Percentiles rank a stretch among this genome's conserved stretches.
Conservation (phyloP, 23 tunicate genomes). For the Trididemnum nubilum region DNA sequence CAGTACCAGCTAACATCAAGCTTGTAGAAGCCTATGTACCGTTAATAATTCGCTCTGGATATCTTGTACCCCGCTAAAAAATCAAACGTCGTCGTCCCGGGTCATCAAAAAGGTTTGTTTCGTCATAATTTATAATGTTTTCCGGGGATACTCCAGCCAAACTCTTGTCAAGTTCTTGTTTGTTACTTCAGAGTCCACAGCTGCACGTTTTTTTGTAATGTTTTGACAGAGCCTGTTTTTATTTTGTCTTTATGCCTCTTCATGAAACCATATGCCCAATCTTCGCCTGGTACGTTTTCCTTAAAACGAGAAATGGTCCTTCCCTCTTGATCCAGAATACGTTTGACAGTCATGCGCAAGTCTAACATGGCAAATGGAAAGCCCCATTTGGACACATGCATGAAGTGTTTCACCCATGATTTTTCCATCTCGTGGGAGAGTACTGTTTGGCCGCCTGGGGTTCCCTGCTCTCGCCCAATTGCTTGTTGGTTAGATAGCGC, state of each 20-base stretch:
- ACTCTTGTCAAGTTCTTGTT: constrained; percentile 10
- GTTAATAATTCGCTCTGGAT: constrained; percentile 31
- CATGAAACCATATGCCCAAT: constrained; percentile 13
- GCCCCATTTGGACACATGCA: constrained; percentile 12
- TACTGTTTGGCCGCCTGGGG: constrained; percentile 29
- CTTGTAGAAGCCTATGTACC: constrained; percentile 17
- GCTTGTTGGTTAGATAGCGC: constrained; percentile 16
- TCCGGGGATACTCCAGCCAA: neutral
- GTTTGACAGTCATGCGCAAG: constrained; percentile 2
- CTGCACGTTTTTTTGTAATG: constrained; percentile 8
- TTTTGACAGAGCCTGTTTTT: neutral
- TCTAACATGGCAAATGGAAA: constrained; percentile 25
- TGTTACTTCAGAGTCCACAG: neutral
- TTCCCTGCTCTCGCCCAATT: neutral
- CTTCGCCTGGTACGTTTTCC: constrained; percentile 16
- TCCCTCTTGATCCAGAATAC: constrained; percentile 23
- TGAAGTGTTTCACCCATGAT: neutral
- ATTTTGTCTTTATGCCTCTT: constrained; percentile 1
- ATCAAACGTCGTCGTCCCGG: constrained; percentile 21
- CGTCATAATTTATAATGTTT: constrained; percentile 39
- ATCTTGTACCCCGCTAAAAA: constrained; percentile 11
- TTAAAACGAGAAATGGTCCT: neutral
- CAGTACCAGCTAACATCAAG: constrained; percentile 47
- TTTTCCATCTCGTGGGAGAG: neutral
- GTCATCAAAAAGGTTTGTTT: constrained; percentile 44